Base-by-base conservation (phyloP, 2,113 vertebrate species). In the Macquaria ambigua region DNA sequence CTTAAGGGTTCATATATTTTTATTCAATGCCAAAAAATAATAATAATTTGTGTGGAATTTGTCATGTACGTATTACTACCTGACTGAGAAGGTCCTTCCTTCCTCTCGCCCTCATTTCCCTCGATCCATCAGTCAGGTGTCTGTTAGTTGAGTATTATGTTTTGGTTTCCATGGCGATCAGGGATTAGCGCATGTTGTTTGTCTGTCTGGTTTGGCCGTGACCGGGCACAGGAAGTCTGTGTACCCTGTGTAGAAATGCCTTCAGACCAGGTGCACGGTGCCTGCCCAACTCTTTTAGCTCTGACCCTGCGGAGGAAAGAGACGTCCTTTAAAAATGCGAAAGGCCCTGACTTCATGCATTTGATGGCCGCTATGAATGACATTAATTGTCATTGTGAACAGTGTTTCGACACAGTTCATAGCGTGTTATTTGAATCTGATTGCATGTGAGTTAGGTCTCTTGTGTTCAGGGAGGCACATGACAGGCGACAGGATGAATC, bases 151-250 rank as follows among this genome's bases (percentile, higher is more conserved):
- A 86, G 79, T 84, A 46, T 90, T 73, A 84, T 87, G 79, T 73
- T 88, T 83, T 83, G 78, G 92, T 93, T 87, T 89, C 93, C 89
- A 92, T 92, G 77, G 82, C 21, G 2, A 94, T 76, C 43, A 68
- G 56, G 83, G 86, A 87, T 87, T 84, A 77, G 90, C 78, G 90
- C 90, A 79, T 86, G 91, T 85, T 90, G 81, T 85, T 82, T 85
- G 89, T 89, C 70, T 89, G 67, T 84, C 90, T 91, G 72, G 28
- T 82, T 67, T 83, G 63, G 52, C 75, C 70, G 70, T 76, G 83
- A 85, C 86, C 81, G 41, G 52, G 59, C 74, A 79, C 62, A 66
- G 55, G 68, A 79, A 64, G 71, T 69, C 74, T 71, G 62, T 70
- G 50, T 68, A 66, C 31, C 74, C 66, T 12, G 46, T 68, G 76